Base-by-base conservation (phyloP, 2,888 invertebrate species). In the Eretmocerus hayati region DNA sequence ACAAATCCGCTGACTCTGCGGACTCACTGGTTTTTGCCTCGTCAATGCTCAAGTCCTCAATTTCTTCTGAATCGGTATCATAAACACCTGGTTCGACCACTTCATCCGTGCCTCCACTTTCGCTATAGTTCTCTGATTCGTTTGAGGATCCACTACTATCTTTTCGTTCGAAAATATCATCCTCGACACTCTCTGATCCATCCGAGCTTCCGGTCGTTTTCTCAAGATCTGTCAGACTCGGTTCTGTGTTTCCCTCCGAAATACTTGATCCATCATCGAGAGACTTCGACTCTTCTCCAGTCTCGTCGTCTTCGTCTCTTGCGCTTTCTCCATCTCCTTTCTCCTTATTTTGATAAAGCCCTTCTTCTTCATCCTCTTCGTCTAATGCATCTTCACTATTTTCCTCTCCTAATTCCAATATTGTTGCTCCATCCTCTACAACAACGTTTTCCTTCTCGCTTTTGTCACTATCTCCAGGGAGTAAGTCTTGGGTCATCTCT, bases 261-360 rank as follows among this genome's bases (percentile, higher is more conserved):
- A n/a, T n/a, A n/a, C n/a, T n/a, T n/a, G n/a, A n/a, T n/a, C n/a
- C n/a, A n/a, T n/a, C n/a, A n/a, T n/a, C n/a, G n/a, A n/a, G n/a
- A n/a, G n/a, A n/a, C n/a, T n/a, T n/a, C 30, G 30, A 30, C n/a
- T 55, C 58, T 40, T 48, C 43, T 26, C 37, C 42, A 26, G 20
- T 22, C 3, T 21, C 15, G n/a, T 38, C 38, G 11, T 49, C 36
- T 21, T 69, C 60, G 58, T 71, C 54, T 53, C 70, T 70, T 55
- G 75, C 71, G 46, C 74, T 75, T 15, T 74, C 69, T 54, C 73
- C 30, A 36, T 41, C 42, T 5, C 23, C 38, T 11, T 20, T 71
- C 44, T 69, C 69, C 18, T 45, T 46, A 2, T 2, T 5, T 30
- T 36, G 36, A 50, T 43, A 40, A 42, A 48, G 47, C 37, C 57